Conservation (phyloP, 1,140 invertebrate species). For the Drosophila serrata region DNA sequence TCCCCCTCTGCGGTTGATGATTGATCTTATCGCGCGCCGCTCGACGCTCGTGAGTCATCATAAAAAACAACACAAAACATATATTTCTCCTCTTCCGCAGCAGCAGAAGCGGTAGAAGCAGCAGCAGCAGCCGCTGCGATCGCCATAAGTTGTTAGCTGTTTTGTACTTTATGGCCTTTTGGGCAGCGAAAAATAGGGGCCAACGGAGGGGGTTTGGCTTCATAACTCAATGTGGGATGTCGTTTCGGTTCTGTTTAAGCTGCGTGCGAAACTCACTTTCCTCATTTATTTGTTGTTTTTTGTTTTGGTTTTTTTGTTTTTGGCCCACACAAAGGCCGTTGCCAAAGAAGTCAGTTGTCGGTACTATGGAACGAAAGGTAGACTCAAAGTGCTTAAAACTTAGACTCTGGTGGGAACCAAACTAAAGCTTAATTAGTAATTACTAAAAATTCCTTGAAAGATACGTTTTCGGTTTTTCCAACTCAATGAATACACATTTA, state of each 20-base stretch:
- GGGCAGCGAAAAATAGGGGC: conserved; percentile 49
- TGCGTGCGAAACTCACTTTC: conserved; percentile 65
- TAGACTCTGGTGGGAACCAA: conserved; percentile 17
- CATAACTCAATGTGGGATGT: conserved; percentile 75
- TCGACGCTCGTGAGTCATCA: conserved; percentile 69
- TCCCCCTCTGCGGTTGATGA: conserved; percentile 62
- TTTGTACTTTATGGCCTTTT: conserved; percentile 74
- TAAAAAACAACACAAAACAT: conserved; percentile 52
- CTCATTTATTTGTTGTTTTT: conserved; percentile 18
- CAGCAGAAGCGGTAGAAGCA: conserved; percentile 43
- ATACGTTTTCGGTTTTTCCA: neutral
- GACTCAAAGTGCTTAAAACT: neutral
- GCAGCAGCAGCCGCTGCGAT: conserved; percentile 57
- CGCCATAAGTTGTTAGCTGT: conserved; percentile 76
- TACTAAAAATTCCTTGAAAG: conserved; percentile 5
- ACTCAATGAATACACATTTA: conserved; percentile 9
- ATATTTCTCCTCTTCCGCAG: conserved; percentile 53
- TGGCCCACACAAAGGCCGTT: conserved; percentile 74
- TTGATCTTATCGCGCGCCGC: conserved; percentile 74
- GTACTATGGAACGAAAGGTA: conserved; percentile 46
- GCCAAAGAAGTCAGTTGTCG: conserved; percentile 3
- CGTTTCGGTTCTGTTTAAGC: conserved; percentile 60
- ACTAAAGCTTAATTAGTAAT: conserved; percentile 18
- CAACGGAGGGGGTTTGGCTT: conserved; percentile 48
- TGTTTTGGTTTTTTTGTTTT: conserved; percentile 1